phyloP scores from a whole-genome alignment of 2,888 invertebrate genomes.

The Daptonema setosum region DNA sequence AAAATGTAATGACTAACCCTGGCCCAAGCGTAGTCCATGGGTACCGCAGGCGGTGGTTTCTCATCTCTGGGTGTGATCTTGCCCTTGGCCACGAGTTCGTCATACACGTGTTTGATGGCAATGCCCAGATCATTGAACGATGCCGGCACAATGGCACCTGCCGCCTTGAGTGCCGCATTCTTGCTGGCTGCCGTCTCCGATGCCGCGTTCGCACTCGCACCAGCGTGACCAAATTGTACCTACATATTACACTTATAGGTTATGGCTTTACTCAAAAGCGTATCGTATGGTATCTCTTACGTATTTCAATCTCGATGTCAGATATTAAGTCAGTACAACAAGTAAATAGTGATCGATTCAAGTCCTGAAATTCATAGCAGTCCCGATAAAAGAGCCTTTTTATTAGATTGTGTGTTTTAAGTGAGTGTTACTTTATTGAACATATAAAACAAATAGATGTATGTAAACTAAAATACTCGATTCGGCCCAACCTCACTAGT shows the following conservation, averaged over 20 bases:
- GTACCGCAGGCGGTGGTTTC: slow-evolving; percentile 91
- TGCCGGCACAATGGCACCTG: slow-evolving; percentile 70
- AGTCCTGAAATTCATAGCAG: too few relatives aligned
- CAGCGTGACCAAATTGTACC: slow-evolving; percentile 97
- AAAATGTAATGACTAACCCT: too few relatives aligned
- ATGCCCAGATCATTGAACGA: slow-evolving; percentile 79
- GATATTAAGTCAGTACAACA: too few relatives aligned
- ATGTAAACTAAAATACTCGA: not conserved
- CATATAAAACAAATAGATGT: not conserved
- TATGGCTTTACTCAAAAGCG: too few relatives aligned
- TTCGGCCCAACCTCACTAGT: slow-evolving; percentile 28
- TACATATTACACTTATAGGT: slow-evolving; percentile 19
- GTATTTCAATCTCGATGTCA: too few relatives aligned
- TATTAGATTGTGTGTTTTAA: too few relatives aligned
- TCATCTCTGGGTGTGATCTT: slow-evolving; percentile 67
- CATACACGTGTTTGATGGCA: slow-evolving; percentile 40
- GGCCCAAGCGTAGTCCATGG: slow-evolving; percentile 98
- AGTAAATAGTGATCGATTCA: too few relatives aligned
- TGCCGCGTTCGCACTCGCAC: slow-evolving; percentile 82
- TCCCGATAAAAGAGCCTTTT: too few relatives aligned
- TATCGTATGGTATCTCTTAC: too few relatives aligned
- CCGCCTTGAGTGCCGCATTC: slow-evolving; percentile 55
- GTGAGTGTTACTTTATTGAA: too few relatives aligned
- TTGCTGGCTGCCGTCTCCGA: slow-evolving; percentile 78
- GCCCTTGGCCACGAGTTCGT: slow-evolving; percentile 39